These are phyloP conservation scores for Rhizoglyphus robini DNA, from an alignment of 1,140 invertebrate species.

Conservation along the genomic window DNA sequence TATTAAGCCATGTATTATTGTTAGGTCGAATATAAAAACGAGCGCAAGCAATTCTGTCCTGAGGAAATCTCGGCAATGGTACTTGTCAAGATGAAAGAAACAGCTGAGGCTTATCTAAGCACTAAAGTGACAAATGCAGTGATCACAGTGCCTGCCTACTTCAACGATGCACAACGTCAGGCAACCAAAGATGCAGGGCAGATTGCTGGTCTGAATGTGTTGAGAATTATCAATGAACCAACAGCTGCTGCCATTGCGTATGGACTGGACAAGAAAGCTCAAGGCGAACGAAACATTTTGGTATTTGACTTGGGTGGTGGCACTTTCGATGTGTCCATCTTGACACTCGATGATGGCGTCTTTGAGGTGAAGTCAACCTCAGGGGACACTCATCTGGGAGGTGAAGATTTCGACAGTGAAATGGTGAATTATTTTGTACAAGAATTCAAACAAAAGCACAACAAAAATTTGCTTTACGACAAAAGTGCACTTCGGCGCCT, in stretches of 20 bases:
- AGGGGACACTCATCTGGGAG: constrained; percentile 95
- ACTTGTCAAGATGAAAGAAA: constrained; percentile 72
- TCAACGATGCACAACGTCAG: constrained; percentile 94
- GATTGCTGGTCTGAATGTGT: no score
- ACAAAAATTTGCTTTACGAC: constrained; percentile 90
- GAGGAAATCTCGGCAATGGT: constrained; percentile 99
- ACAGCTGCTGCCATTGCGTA: no score
- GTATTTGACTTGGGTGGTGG: no score
- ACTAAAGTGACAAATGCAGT: constrained; percentile 92
- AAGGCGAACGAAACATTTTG: no score
- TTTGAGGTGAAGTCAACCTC: no score
- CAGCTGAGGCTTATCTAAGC: constrained; percentile 88
- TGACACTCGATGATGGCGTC: no score
- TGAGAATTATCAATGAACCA: no score
- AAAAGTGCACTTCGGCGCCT: constrained; percentile 87
- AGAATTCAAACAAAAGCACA: constrained; percentile 96
- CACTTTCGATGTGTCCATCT: no score
- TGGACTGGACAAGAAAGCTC: no score
- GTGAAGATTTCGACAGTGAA: constrained; percentile 91
- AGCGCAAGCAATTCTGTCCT: no score
- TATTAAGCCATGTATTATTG: no score
- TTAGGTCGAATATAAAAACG: no score
- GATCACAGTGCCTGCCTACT: constrained; percentile 93
- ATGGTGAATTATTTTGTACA: constrained; percentile 97
- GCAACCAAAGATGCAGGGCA: constrained; percentile 70